Percentiles rank a stretch among this genome's conserved stretches.
phyloP scores from a whole-genome alignment of 2,113 vertebrate species.

The Mustelus asterias region DNA sequence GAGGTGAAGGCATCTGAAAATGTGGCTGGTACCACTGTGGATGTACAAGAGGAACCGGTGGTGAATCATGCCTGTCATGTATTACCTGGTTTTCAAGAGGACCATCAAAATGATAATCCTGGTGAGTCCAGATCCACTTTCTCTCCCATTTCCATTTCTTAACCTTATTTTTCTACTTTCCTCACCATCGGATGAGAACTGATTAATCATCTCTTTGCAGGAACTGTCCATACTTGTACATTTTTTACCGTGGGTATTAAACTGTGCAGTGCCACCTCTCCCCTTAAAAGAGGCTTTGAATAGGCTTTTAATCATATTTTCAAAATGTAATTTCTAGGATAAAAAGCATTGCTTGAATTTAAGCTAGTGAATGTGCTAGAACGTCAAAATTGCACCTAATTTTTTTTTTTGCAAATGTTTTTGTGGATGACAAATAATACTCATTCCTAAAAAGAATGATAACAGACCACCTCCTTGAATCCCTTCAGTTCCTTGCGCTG shows the following conservation, averaged over 20 bases:
- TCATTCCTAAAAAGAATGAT: too few relatives aligned
- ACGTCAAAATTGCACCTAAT: not conserved
- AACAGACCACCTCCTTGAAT: too few relatives aligned
- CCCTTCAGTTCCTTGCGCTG: too few relatives aligned
- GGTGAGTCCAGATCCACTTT: slow-evolving; percentile 51
- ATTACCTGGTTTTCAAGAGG: slow-evolving; percentile 61
- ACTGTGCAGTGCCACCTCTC: not conserved
- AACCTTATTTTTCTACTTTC: not conserved
- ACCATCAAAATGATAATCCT: slow-evolving; percentile 59
- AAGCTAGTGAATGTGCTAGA: not conserved
- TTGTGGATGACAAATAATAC: too few relatives aligned
- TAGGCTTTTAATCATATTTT: not conserved
- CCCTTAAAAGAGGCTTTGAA: not conserved
- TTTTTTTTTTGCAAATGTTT: too few relatives aligned
- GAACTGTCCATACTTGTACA: not conserved
- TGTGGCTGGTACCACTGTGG: slow-evolving; percentile 55
- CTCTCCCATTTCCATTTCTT: not conserved
- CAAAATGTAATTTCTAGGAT: not conserved
- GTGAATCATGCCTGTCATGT: slow-evolving; percentile 67
- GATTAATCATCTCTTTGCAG: not conserved
- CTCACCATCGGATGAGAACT: not conserved
- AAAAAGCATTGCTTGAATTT: not conserved
- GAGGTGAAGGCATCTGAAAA: slow-evolving; percentile 59
- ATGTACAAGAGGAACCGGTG: slow-evolving; percentile 60
- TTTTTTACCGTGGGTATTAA: not conserved